These are phyloP conservation scores for Argyra leucocephala DNA, from an alignment of 2,888 invertebrate genomes.

Conservation along the genomic window DNA sequence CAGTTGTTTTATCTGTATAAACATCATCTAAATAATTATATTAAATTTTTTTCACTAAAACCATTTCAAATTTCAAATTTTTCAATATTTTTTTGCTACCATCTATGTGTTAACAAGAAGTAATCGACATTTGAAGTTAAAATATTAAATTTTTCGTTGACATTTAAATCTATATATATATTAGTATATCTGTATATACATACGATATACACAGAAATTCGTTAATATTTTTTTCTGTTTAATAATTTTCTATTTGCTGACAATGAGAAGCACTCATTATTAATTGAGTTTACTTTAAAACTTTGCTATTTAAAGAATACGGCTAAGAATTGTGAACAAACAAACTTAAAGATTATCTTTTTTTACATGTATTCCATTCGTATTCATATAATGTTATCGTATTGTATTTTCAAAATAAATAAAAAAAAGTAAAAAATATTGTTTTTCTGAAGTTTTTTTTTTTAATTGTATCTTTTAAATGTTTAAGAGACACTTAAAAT, in stretches of 20 bases:
- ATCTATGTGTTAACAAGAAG: background rate
- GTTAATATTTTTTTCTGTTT: background rate
- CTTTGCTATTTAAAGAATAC: conserved; percentile 1
- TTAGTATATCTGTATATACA: background rate
- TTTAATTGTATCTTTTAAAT: background rate
- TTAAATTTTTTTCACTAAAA: too few relatives aligned
- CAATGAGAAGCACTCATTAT: conserved; percentile 3
- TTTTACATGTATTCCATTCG: background rate
- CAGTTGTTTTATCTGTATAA: too few relatives aligned
- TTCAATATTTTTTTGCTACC: too few relatives aligned
- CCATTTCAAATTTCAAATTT: too few relatives aligned
- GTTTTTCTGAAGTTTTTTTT: background rate
- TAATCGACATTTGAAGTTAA: background rate
- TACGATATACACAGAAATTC: background rate
- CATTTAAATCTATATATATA: background rate
- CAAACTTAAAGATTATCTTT: background rate
- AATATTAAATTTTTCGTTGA: too few relatives aligned
- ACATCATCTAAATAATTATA: too few relatives aligned
- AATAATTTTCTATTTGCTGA: conserved; percentile 3
- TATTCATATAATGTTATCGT: background rate
- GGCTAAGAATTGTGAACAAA: background rate
- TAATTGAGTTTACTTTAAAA: conserved; percentile 2
- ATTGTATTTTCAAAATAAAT: background rate
- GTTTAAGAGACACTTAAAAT: background rate
- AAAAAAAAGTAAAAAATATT: background rate